phyloP scores from a whole-genome alignment of 2,113 vertebrate species.

The Solea solea region DNA sequence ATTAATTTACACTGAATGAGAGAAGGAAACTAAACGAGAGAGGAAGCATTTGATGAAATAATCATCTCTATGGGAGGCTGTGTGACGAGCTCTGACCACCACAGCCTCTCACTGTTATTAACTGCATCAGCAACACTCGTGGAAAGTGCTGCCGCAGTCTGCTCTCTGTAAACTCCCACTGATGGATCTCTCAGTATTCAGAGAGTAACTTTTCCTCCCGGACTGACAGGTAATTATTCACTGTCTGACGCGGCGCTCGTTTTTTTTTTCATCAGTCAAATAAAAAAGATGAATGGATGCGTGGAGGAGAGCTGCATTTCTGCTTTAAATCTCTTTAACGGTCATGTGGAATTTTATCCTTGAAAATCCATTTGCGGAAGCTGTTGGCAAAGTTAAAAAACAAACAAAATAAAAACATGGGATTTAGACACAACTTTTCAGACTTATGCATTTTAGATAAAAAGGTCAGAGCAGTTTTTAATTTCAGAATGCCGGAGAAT shows the following conservation, averaged over 20 bases:
- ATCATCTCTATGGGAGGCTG: background rate
- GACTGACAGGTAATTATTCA: background rate
- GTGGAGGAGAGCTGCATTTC: background rate
- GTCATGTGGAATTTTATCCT: background rate
- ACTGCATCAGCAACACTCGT: background rate
- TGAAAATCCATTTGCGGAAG: background rate
- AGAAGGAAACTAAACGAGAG: too few relatives aligned
- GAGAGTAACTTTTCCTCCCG: background rate
- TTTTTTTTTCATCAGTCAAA: constrained; percentile 3
- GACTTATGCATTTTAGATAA: background rate
- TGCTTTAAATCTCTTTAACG: constrained; percentile 3
- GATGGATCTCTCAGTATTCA: background rate
- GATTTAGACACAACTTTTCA: background rate
- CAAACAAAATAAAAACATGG: background rate
- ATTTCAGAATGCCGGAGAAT: background rate
- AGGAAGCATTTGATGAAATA: background rate
- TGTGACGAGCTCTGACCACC: background rate
- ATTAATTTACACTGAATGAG: too few relatives aligned
- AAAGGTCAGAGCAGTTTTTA: background rate
- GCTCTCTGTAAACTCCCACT: background rate
- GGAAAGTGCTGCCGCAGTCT: background rate
- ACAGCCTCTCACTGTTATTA: background rate
- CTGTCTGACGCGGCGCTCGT: background rate
- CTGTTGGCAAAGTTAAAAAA: background rate
- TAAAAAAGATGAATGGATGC: background rate